phyloP scores from a whole-genome alignment of 2,113 vertebrate species.

The Odontophorus gujanensis region DNA sequence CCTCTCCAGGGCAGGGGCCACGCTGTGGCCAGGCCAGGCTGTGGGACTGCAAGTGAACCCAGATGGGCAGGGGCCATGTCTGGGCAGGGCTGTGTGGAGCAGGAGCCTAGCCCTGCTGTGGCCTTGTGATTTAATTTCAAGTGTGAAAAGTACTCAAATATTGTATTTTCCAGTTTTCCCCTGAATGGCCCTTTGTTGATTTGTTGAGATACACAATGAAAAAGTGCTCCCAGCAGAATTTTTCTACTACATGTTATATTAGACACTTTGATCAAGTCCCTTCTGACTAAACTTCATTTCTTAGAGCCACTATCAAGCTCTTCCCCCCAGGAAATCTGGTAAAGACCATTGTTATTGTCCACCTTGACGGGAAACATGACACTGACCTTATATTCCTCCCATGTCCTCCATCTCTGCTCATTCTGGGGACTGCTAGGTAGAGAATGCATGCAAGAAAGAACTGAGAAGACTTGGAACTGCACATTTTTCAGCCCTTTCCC shows the following conservation, averaged over 20 bases:
- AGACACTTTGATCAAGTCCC: background rate
- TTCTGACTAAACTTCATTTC: slow-evolving; percentile 9
- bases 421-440: background rate
- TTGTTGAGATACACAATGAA: background rate
- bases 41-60: background rate
- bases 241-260: background rate
- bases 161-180: background rate
- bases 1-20: background rate
- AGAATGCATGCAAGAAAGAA: background rate
- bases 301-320: background rate
- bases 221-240: background rate
- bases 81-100: background rate
- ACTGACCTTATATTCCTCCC: background rate
- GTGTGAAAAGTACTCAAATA: background rate
- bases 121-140: background rate
- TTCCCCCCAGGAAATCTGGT: background rate
- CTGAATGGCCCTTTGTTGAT: background rate
- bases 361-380: background rate
- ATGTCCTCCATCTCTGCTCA: background rate
- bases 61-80: fast-evolving
- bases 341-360: background rate
- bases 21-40: background rate
- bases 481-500: background rate
- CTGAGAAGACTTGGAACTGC: background rate
- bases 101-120: background rate